Percentiles rank a stretch among this genome's conserved stretches.
Evolutionary conservation across 2,113 vertebrate genomes (phyloP).

Genomic region (Ophthalmotilapia sp.): DNA sequence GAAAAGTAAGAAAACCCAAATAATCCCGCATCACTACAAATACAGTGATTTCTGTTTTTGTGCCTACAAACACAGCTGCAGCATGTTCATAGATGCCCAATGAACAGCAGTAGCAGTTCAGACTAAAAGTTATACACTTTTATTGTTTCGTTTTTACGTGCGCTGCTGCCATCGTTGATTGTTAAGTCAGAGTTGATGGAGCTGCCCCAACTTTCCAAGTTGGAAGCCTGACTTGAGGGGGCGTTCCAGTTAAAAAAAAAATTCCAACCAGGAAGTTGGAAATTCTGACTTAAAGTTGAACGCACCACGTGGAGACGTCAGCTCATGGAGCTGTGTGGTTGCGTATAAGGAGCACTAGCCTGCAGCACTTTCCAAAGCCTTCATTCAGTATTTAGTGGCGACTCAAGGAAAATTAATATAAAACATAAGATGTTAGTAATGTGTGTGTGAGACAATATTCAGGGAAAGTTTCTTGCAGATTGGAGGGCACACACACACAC

Average conservation of each 20-base stretch:
- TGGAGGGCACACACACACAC: accelerated
- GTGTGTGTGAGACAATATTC: background rate
- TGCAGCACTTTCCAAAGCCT: background rate
- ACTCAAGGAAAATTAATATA: background rate
- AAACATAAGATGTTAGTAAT: background rate
- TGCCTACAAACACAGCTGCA: background rate
- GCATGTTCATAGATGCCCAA: background rate
- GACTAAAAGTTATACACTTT: background rate
- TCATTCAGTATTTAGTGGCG: background rate
- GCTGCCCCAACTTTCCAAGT: background rate
- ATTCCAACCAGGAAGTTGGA: background rate
- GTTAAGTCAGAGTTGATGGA: background rate
- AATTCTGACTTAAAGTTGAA: background rate
- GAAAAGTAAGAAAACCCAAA: background rate
- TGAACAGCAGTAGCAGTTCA: background rate
- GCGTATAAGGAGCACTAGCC: accelerated
- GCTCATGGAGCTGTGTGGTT: background rate
- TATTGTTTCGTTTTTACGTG: accelerated
- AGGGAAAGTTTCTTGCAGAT: background rate
- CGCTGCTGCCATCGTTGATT: too few relatives aligned
- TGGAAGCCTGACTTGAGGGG: background rate
- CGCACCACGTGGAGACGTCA: background rate
- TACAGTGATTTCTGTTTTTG: background rate
- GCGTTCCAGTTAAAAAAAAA: background rate
- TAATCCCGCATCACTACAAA: accelerated